Conservation (phyloP, 2,888 invertebrate species). For the Drepana falcataria region DNA sequence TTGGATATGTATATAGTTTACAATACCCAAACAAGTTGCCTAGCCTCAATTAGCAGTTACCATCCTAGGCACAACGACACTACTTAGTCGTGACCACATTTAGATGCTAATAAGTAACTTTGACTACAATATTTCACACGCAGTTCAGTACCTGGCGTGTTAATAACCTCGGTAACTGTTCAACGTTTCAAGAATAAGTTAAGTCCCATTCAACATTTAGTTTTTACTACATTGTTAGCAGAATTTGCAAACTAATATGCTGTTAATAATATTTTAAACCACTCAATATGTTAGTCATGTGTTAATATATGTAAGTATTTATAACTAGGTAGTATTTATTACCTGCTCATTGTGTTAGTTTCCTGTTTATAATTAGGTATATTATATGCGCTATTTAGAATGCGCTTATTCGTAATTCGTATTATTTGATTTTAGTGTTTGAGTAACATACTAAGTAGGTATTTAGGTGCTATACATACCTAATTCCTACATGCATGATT, state of each 20-base stretch:
- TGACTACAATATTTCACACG: not conserved
- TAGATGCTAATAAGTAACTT: not conserved
- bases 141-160: not conserved
- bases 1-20: not conserved
- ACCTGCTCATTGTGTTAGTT: no score
- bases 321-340: no score
- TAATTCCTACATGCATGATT: not conserved
- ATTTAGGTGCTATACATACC: not conserved
- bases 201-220: not conserved
- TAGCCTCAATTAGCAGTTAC: not conserved
- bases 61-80: not conserved
- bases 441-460: not conserved
- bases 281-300: no score
- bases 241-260: no score
- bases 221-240: not conserved
- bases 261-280: no score
- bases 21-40: not conserved
- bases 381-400: no score
- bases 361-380: no score
- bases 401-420: no score
- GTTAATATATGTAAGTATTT: no score
- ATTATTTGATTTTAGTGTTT: no score
- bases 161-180: not conserved
- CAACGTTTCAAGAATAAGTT: not conserved
- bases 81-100: not conserved